Conservation (phyloP, 2,888 invertebrate species). For the Dryocosmus kuriphilus region DNA sequence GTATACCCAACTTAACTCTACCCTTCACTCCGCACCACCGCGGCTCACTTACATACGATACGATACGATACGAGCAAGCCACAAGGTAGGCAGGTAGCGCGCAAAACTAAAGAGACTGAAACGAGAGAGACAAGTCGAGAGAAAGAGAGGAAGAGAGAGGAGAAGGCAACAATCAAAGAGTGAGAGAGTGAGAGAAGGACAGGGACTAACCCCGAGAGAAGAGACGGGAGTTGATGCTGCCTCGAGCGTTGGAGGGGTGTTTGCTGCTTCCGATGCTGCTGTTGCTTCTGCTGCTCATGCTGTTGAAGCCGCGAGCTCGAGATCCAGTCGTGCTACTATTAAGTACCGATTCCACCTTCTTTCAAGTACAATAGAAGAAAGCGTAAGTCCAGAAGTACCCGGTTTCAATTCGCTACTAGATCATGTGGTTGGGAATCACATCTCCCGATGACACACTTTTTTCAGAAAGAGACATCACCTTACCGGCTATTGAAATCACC, state of each 20-base stretch:
- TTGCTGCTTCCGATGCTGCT: slow-evolving; percentile 56
- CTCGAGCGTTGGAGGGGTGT: slow-evolving; percentile 60
- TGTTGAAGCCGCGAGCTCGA: slow-evolving; percentile 42
- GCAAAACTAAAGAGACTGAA: slow-evolving; percentile 70
- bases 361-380: slow-evolving; percentile 22
- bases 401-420: background rate
- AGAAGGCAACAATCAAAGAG: background rate
- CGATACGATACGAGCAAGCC: slow-evolving; percentile 65
- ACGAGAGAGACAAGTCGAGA: slow-evolving; percentile 59
- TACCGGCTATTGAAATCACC: slow-evolving; percentile 25
- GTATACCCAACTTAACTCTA: slow-evolving; percentile 57
- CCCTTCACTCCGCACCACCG: slow-evolving; percentile 61
- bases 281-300: slow-evolving; percentile 45
- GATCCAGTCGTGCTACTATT: slow-evolving; percentile 39
- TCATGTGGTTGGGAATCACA: slow-evolving; percentile 7
- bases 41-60: slow-evolving; percentile 68
- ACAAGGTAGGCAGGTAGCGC: slow-evolving; percentile 73
- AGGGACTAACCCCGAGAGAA: slow-evolving; percentile 58
- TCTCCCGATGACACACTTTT: background rate
- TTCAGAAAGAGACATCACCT: background rate
- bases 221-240: slow-evolving; percentile 53
- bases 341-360: slow-evolving; percentile 31
- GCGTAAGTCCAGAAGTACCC: slow-evolving; percentile 34
- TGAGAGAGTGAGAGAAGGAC: slow-evolving; percentile 41
- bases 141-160: slow-evolving; percentile 54